phyloP scores from a whole-genome alignment of 2,797 vertebrate species.

The Sebastes trivittatus region DNA sequence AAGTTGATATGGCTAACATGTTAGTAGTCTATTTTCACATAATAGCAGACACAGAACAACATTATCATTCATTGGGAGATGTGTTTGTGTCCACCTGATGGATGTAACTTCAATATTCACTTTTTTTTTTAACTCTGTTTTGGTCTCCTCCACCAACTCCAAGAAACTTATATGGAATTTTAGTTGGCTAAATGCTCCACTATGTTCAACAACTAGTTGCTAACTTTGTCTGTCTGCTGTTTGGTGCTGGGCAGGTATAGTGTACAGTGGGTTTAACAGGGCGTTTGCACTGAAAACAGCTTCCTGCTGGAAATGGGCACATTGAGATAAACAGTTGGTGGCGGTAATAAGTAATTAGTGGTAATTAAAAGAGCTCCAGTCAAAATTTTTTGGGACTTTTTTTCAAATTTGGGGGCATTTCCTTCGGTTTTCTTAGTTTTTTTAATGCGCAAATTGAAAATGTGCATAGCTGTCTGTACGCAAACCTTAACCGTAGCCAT shows the following conservation, averaged over 20 bases:
- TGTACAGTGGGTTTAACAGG: neutral
- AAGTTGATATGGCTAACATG: too few relatives aligned
- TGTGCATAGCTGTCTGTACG: neutral
- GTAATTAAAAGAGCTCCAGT: too few relatives aligned
- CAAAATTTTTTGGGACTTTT: fast-evolving
- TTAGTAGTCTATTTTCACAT: neutral
- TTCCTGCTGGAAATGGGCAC: too few relatives aligned
- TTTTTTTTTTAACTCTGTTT: neutral
- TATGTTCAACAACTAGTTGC: too few relatives aligned
- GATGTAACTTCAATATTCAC: too few relatives aligned
- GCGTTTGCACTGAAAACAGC: too few relatives aligned
- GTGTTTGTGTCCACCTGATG: neutral
- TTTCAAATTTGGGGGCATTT: too few relatives aligned
- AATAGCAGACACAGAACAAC: neutral
- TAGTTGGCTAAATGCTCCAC: neutral
- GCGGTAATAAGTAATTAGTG: too few relatives aligned
- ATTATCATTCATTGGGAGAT: neutral
- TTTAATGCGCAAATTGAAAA: neutral
- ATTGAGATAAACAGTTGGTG: too few relatives aligned
- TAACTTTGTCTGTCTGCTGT: neutral
- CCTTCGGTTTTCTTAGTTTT: fast-evolving
- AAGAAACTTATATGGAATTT: too few relatives aligned
- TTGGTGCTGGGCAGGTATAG: neutral
- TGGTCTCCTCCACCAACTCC: neutral
- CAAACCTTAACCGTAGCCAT: neutral